Conservation (phyloP, 2,113 vertebrate genomes). For the Cervus canadensis region DNA sequence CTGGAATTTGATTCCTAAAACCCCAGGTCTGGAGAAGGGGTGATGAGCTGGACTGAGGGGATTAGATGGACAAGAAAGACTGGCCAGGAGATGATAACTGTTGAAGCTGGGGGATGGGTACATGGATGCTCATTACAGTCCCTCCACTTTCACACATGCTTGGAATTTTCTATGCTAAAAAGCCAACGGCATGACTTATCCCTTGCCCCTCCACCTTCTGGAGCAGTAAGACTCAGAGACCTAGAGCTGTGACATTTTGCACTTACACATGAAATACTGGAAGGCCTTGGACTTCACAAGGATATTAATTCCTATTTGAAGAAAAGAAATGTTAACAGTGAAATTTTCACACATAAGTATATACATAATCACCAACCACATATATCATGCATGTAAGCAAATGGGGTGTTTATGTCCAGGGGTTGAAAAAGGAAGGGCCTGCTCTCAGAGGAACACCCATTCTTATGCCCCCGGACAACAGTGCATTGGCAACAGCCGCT, state of each 20-base stretch:
- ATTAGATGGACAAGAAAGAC: not conserved
- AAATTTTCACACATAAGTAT: accelerated
- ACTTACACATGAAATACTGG: slow-evolving; percentile 98
- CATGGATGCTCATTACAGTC: accelerated
- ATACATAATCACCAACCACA: accelerated
- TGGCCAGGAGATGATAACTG: accelerated
- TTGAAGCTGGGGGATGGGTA: accelerated
- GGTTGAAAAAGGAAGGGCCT: not conserved
- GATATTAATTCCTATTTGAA: slow-evolving; percentile 91
- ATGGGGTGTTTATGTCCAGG: too few species aligned
- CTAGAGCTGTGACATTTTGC: not conserved
- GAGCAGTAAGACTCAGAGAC: not conserved
- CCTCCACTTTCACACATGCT: not conserved
- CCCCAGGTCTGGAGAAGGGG: too few species aligned
- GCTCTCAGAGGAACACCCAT: too few species aligned
- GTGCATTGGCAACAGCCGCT: not conserved
- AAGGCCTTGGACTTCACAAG: slow-evolving; percentile 94
- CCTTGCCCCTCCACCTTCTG: not conserved
- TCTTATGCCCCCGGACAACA: not conserved
- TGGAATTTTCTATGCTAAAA: not conserved
- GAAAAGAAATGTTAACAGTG: not conserved
- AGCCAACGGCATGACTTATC: accelerated
- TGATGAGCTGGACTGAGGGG: accelerated
- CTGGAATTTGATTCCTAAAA: not conserved
- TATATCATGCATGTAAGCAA: accelerated